A percentile compares a stretch with the other conserved stretches of the same genome.
phyloP scores from a whole-genome alignment of 2,113 vertebrate genomes.

The Lepus americanus region DNA sequence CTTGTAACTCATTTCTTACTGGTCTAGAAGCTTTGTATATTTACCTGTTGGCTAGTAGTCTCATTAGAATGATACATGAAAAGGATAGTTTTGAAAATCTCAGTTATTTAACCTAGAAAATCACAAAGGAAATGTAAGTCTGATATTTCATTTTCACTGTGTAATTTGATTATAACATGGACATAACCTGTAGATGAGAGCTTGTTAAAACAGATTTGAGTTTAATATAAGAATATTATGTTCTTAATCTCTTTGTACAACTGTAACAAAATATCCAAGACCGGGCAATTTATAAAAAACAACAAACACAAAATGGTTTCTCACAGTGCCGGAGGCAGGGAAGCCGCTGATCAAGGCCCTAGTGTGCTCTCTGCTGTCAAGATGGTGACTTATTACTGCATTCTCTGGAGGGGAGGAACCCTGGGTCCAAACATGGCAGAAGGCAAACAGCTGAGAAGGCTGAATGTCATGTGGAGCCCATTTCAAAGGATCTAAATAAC shows the following conservation, averaged over 20 bases:
- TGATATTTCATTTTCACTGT: background rate
- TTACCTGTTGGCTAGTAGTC: background rate
- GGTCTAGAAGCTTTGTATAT: background rate
- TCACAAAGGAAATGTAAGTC: background rate
- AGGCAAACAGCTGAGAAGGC: background rate
- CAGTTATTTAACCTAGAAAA: background rate
- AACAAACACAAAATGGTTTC: background rate
- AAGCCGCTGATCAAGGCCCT: too few species aligned
- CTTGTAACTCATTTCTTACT: background rate
- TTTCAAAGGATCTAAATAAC: background rate
- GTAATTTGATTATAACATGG: background rate
- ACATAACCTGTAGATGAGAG: background rate
- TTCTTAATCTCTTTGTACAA: background rate
- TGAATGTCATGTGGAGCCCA: background rate
- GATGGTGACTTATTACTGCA: background rate
- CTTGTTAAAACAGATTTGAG: background rate
- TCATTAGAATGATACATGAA: background rate
- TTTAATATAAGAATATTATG: constrained; percentile 6
- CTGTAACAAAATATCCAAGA: background rate
- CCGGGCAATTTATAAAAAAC: background rate
- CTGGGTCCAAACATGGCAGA: too few species aligned
- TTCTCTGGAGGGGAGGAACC: background rate
- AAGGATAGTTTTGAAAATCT: background rate
- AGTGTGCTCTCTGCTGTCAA: background rate
- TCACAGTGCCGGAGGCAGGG: background rate